Evolutionary conservation across 2,113 vertebrate genomes (phyloP).

Genomic region (human (Homo sapiens)): GRCh38 chr4:169017501-169018000

Average conservation of each 20-base stretch:
- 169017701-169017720: not conserved
- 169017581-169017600: not conserved
- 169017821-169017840: not conserved
- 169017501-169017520: not conserved
- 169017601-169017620: not conserved
- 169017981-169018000: not conserved
- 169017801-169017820: not conserved
- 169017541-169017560: not conserved
- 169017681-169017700: not conserved
- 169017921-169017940: not conserved
- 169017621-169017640: not conserved
- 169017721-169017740: not conserved
- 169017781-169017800: not conserved
- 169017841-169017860: not conserved
- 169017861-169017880: not conserved
- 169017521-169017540: not conserved
- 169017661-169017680: not conserved
- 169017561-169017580: not conserved
- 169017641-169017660: not conserved
- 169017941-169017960: not conserved
- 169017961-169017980: not conserved
- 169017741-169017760: not conserved
- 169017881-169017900: accelerated
- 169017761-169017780: not conserved
- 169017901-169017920: not conserved